These are phyloP conservation scores for Sebastes kiyomatsui DNA, from an alignment of 2,797 vertebrate species.

Conservation along the genomic window DNA sequence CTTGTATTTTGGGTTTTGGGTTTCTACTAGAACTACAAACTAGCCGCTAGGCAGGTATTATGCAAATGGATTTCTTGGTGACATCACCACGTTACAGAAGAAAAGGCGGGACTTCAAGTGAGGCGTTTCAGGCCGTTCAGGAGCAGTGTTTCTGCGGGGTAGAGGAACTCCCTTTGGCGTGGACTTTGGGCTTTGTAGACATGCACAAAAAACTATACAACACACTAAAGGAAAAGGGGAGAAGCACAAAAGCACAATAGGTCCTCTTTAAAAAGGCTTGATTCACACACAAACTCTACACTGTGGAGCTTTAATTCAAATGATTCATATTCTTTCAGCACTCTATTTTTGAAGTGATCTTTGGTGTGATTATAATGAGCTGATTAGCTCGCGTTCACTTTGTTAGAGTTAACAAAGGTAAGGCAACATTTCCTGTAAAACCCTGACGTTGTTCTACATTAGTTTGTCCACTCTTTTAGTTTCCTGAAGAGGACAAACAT, in stretches of 20 bases:
- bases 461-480: background rate
- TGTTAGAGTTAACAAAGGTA: background rate
- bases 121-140: no score
- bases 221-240: no score
- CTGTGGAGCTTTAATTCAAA: background rate
- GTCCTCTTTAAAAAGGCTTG: background rate
- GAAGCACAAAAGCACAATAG: no score
- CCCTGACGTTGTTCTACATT: background rate
- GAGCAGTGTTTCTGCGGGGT: no score
- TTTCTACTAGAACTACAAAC: no score
- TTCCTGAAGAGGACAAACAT: background rate
- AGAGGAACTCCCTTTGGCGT: no score
- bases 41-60: no score
- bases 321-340: background rate
- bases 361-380: background rate
- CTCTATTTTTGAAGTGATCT: background rate
- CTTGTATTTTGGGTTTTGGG: no score
- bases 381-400: background rate
- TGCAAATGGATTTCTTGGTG: accelerated
- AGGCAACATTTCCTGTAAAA: background rate
- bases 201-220: no score
- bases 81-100: no score
- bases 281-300: background rate
- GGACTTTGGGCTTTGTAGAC: no score
- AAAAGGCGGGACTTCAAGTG: no score